Evolutionary conservation across 2,888 invertebrate species (phyloP).

Genomic region (Hydriomena furcata): DNA sequence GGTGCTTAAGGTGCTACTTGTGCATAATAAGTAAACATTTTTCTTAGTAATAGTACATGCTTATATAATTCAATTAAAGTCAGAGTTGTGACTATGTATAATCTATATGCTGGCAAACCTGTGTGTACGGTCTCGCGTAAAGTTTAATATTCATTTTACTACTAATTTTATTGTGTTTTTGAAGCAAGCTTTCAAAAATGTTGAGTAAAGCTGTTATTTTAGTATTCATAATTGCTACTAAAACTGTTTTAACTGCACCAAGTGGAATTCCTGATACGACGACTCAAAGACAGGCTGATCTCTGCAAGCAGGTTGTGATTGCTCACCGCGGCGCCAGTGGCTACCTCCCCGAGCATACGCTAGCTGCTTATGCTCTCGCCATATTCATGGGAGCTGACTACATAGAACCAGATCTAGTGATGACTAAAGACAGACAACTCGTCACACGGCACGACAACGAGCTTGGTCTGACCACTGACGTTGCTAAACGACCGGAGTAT

Average conservation of each 20-base stretch:
- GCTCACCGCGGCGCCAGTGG: constrained; percentile 67
- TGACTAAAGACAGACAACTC: constrained; percentile 65
- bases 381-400: constrained; percentile 65
- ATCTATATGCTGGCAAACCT: too few species aligned
- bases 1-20: too few species aligned
- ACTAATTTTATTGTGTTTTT: neutral
- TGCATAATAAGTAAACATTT: too few species aligned
- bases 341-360: constrained; percentile 73
- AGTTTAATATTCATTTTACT: too few species aligned
- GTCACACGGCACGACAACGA: constrained; percentile 70
- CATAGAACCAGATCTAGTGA: constrained; percentile 50
- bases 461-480: constrained; percentile 60
- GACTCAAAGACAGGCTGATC: constrained; percentile 4
- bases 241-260: neutral
- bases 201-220: neutral
- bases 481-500: constrained; percentile 57
- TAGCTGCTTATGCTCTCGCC: constrained; percentile 69
- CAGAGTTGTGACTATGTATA: too few species aligned
- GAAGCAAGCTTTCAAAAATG: constrained; percentile 3
- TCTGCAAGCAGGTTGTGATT: constrained; percentile 28
- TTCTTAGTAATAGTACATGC: too few species aligned
- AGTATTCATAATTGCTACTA: neutral
- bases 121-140: too few species aligned
- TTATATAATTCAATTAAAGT: too few species aligned
- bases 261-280: constrained; percentile 1